Evolutionary conservation across 2,113 vertebrate species (phyloP).

Genomic region (Cololabis saira): DNA sequence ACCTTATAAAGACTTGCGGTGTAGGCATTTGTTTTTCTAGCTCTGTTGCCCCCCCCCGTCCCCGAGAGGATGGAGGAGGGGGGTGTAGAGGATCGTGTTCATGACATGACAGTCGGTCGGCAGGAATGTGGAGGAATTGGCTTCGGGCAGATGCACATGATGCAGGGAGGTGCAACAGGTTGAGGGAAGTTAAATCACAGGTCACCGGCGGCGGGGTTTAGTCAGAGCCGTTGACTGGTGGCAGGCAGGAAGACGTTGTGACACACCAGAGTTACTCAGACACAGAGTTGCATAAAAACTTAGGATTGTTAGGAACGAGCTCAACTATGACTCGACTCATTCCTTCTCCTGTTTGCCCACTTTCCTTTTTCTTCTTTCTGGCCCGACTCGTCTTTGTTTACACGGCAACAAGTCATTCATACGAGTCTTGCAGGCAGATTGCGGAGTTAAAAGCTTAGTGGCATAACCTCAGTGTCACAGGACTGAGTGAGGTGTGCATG

Average conservation of each 20-base stretch:
- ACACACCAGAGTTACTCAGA: constrained; percentile 39
- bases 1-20: no score
- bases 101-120: no score
- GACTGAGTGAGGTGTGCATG: constrained; percentile 37
- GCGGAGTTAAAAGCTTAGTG: constrained; percentile 48
- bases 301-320: constrained; percentile 43
- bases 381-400: constrained; percentile 72
- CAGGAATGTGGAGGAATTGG: not conserved
- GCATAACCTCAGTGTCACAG: constrained; percentile 48
- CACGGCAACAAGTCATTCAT: constrained; percentile 62
- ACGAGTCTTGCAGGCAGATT: constrained; percentile 35
- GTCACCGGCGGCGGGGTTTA: constrained; percentile 5
- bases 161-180: not conserved
- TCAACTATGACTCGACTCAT: constrained; percentile 51
- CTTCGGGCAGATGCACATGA: not conserved
- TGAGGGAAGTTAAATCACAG: constrained; percentile 17
- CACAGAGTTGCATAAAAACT: constrained; percentile 46
- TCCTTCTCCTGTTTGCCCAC: constrained; percentile 33
- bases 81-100: no score
- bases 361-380: constrained; percentile 38
- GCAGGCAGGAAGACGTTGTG: constrained; percentile 34
- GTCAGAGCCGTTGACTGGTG: not conserved
- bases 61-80: no score
- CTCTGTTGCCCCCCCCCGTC: no score
- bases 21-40: no score